Percentiles rank a stretch among this genome's conserved stretches.
Conservation (phyloP, 1,140 invertebrate genomes). For the Drosophila sp. region DNA sequence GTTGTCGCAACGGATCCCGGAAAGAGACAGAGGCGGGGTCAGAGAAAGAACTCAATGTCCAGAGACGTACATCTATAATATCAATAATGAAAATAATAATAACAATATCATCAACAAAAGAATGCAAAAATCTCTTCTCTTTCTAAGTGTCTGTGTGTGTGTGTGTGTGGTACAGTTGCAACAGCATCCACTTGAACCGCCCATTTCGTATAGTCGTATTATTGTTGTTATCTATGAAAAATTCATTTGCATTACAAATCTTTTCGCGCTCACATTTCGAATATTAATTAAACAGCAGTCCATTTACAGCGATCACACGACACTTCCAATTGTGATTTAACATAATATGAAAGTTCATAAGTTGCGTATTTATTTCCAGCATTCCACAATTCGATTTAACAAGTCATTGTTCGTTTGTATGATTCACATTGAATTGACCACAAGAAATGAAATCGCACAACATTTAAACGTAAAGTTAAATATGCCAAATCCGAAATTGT, state of each 20-base stretch:
- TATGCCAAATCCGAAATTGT: too few relatives aligned
- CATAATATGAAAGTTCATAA: too few relatives aligned
- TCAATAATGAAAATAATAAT: background rate
- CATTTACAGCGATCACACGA: slow-evolving; percentile 21
- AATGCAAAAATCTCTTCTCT: slow-evolving; percentile 19
- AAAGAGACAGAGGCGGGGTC: slow-evolving; percentile 10
- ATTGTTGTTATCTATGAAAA: slow-evolving; percentile 36
- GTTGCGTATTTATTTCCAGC: too few relatives aligned
- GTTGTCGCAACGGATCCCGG: slow-evolving; percentile 17
- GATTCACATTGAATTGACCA: too few relatives aligned
- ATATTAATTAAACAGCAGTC: slow-evolving; percentile 50
- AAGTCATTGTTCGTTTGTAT: too few relatives aligned
- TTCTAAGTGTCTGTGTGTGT: background rate
- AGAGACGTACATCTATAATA: background rate
- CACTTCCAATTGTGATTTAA: background rate
- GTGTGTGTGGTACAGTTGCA: slow-evolving; percentile 11
- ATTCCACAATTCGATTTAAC: too few relatives aligned
- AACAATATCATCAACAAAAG: slow-evolving; percentile 32
- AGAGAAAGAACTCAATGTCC: background rate
- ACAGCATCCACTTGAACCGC: slow-evolving; percentile 17
- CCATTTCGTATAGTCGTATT: slow-evolving; percentile 12
- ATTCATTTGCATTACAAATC: slow-evolving; percentile 49
- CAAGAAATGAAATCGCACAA: too few relatives aligned
- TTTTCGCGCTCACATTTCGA: slow-evolving; percentile 47
- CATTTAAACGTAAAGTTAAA: too few relatives aligned